Conservation (phyloP, 2,797 vertebrate genomes). For the Neopelma chrysocephalum region DNA sequence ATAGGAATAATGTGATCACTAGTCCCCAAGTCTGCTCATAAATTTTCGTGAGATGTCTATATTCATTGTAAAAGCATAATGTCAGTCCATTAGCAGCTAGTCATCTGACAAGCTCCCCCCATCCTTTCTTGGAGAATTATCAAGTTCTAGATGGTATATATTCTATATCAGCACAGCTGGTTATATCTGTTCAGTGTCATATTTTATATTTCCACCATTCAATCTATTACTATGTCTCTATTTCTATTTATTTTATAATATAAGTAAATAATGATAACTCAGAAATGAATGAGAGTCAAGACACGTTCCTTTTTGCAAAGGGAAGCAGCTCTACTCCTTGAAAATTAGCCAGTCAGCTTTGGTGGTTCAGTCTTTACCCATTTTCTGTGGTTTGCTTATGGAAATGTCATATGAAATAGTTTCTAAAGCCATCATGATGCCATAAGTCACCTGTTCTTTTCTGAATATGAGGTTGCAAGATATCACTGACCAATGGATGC, state of each 20-base stretch:
- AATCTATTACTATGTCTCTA: background rate
- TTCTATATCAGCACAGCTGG: background rate
- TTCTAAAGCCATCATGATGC: background rate
- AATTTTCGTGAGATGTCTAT: background rate
- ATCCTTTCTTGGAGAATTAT: background rate
- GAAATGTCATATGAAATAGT: background rate
- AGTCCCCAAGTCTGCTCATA: background rate
- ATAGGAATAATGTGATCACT: background rate
- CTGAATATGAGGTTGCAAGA: background rate
- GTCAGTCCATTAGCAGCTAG: background rate
- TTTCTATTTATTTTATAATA: background rate
- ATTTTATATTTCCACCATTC: background rate
- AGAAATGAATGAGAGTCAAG: background rate
- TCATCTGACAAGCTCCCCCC: background rate
- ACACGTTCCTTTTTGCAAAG: background rate
- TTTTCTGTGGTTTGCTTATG: background rate
- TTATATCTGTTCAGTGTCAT: background rate
- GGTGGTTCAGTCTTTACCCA: background rate
- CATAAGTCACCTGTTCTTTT: background rate
- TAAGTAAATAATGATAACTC: background rate
- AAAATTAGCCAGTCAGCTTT: background rate
- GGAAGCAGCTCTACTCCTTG: background rate
- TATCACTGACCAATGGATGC: background rate
- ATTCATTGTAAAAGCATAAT: background rate
- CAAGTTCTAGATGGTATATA: background rate